phyloP scores from a whole-genome alignment of 1,140 invertebrate species.

The Bradysia coprophila region DNA sequence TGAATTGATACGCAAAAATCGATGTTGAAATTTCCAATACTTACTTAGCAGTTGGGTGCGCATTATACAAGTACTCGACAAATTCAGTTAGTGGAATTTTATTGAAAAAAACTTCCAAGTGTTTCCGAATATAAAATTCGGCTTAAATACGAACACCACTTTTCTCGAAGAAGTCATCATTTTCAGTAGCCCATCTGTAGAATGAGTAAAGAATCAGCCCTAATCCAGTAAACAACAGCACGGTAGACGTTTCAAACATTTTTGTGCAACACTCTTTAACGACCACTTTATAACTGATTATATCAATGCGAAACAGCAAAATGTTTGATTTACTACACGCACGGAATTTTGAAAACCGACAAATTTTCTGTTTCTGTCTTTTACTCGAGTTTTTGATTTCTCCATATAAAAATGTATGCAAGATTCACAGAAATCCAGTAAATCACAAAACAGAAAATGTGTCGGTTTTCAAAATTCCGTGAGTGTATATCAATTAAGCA shows the following conservation, averaged over 20 bases:
- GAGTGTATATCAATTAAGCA: neutral
- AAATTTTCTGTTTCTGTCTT: too few species aligned
- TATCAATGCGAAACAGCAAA: neutral
- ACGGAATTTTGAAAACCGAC: too few species aligned
- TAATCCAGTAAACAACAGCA: neutral
- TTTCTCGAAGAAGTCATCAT: conserved; percentile 15
- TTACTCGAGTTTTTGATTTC: too few species aligned
- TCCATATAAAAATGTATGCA: too few species aligned
- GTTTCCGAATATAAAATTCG: conserved; percentile 20
- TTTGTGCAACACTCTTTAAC: neutral
- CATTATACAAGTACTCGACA: conserved; percentile 10
- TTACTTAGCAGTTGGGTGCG: neutral
- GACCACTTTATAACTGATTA: too few species aligned
- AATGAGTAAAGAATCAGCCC: neutral
- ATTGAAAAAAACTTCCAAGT: conserved; percentile 10
- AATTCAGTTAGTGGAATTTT: conserved; percentile 11
- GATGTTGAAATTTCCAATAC: too few species aligned
- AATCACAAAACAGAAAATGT: too few species aligned
- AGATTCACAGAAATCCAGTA: too few species aligned
- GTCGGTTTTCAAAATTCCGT: too few species aligned
- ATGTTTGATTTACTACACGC: neutral
- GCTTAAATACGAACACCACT: conserved; percentile 17
- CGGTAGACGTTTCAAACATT: neutral
- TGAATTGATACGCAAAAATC: neutral
- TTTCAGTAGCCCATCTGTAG: conserved; percentile 12